A percentile compares a stretch with the other conserved stretches of the same genome.
phyloP scores from a whole-genome alignment of 2,113 vertebrate genomes.

The Thunnus thynnus region DNA sequence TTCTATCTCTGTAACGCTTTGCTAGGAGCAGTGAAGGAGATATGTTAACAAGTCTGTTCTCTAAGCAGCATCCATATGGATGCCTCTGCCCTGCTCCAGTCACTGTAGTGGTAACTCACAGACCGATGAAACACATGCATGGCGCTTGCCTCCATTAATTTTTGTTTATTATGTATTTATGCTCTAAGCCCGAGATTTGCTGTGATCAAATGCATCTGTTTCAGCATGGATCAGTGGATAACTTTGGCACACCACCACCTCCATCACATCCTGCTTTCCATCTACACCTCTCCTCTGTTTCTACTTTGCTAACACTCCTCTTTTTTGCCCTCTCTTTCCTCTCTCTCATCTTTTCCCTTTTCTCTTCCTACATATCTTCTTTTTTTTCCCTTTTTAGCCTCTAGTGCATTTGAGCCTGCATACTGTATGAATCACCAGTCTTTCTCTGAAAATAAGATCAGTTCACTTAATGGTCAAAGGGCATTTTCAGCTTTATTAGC shows the following conservation, averaged over 20 bases:
- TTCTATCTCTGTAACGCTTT: constrained; percentile 70
- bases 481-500: constrained; percentile 75
- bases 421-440: constrained; percentile 55
- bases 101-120: constrained; percentile 74
- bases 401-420: constrained; percentile 57
- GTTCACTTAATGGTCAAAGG: constrained; percentile 78
- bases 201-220: constrained; percentile 84
- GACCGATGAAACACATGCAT: constrained; percentile 72
- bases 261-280: constrained; percentile 61
- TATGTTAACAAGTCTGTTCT: constrained; percentile 81
- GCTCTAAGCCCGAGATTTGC: constrained; percentile 80
- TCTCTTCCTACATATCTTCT: constrained; percentile 16
- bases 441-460: constrained; percentile 70
- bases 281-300: constrained; percentile 58
- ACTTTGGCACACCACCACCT: constrained; percentile 76
- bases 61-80: constrained; percentile 84
- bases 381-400: constrained; percentile 45
- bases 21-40: constrained; percentile 71
- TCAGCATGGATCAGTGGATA: constrained; percentile 76
- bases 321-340: constrained; percentile 27
- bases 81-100: constrained; percentile 77
- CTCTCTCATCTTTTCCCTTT: constrained; percentile 38
- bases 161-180: constrained; percentile 86
- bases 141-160: constrained; percentile 74
- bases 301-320: constrained; percentile 45